Evolutionary conservation across 2,113 vertebrate genomes (phyloP).

Genomic region (Phasianus colchicus): DNA sequence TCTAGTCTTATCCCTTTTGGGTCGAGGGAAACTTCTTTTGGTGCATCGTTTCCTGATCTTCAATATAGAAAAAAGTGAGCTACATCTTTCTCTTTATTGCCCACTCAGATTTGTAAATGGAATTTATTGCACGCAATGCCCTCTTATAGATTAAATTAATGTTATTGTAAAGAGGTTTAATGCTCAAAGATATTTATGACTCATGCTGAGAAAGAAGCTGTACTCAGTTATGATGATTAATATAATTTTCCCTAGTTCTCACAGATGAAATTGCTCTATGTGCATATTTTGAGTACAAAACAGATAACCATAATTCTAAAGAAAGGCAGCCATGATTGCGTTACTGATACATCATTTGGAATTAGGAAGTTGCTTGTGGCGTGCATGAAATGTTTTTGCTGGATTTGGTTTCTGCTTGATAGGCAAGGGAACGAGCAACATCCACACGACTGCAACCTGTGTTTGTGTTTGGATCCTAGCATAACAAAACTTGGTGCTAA

Average conservation of each 20-base stretch:
- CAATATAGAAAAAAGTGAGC: conserved; percentile 11
- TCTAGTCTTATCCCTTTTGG: not conserved
- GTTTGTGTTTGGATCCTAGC: not conserved
- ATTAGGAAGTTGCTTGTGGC: conserved; percentile 48
- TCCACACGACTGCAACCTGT: not conserved
- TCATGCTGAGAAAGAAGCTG: conserved; percentile 76
- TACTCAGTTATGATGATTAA: conserved; percentile 79
- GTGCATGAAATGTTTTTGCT: conserved; percentile 20
- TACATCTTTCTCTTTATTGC: conserved; percentile 62
- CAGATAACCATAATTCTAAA: conserved; percentile 70
- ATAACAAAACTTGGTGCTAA: not conserved
- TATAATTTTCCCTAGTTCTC: conserved; percentile 74
- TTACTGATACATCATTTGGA: conserved; percentile 53
- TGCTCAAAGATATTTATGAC: conserved; percentile 79
- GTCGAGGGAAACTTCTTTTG: conserved; percentile 17
- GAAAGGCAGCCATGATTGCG: conserved; percentile 52
- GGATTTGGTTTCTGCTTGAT: conserved; percentile 37
- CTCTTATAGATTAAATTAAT: conserved; percentile 82
- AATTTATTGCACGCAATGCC: conserved; percentile 74
- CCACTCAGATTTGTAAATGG: conserved; percentile 78
- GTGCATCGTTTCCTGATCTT: conserved; percentile 28
- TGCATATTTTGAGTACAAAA: conserved; percentile 75
- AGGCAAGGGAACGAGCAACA: not conserved
- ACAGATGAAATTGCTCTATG: conserved; percentile 72
- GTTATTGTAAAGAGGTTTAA: conserved; percentile 81